Conservation (phyloP, 1,140 invertebrate genomes). For the Oscheius sp. region DNA sequence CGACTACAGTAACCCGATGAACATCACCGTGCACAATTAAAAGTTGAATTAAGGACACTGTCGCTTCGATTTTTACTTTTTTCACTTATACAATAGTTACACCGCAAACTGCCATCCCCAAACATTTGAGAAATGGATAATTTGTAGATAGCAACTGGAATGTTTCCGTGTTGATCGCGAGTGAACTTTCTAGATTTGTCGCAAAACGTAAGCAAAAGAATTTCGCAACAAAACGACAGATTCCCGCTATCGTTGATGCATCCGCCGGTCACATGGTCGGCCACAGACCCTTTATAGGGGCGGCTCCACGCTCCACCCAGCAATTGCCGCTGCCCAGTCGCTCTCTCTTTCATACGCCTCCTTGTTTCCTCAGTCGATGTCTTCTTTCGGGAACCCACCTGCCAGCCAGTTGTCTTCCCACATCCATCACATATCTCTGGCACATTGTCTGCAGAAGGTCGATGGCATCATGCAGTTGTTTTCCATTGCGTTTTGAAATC, state of each 20-base stretch:
- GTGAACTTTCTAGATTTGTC: background rate
- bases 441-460: background rate
- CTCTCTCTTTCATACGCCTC: background rate
- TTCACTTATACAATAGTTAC: background rate
- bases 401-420: conserved; percentile 29
- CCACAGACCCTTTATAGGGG: background rate
- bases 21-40: background rate
- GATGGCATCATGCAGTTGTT: conserved; percentile 2
- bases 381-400: conserved; percentile 17
- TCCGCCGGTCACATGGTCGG: conserved; percentile 1
- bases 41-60: background rate
- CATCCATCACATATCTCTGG: conserved; percentile 3
- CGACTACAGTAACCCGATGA: background rate
- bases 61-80: background rate
- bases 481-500: background rate
- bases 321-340: background rate
- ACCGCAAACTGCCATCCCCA: no score
- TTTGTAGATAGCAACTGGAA: no score
- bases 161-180: background rate
- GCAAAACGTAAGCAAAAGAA: background rate
- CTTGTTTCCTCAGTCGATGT: background rate
- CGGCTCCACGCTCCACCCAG: background rate
- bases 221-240: background rate
- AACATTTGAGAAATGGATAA: no score
- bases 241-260: background rate